A percentile compares a stretch with the other conserved stretches of the same genome.
phyloP scores from a whole-genome alignment of 2,797 vertebrate genomes.

The Cyclura pinguis region DNA sequence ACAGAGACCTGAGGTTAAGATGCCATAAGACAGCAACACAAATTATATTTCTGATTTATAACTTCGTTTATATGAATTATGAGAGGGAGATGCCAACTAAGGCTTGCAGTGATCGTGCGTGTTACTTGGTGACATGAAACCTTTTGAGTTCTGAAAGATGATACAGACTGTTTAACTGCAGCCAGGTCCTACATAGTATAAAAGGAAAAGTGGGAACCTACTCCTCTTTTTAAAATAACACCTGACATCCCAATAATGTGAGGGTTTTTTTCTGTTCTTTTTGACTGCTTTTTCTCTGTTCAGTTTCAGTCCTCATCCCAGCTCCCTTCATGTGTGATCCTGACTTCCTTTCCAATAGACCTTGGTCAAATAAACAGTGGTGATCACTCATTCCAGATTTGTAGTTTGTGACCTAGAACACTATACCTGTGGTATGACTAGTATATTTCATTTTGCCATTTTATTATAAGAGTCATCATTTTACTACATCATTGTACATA shows the following conservation, averaged over 20 bases:
- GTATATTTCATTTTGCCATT: neutral
- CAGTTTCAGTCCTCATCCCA: neutral
- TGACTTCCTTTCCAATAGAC: neutral
- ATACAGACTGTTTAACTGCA: neutral
- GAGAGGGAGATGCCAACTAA: constrained; percentile 15
- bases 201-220: neutral
- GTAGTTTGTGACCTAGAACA: neutral
- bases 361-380: neutral
- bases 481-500: no score
- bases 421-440: neutral
- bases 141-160: neutral
- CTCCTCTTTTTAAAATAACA: neutral
- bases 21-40: constrained; percentile 45
- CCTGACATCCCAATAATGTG: no score
- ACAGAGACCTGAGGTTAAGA: constrained; percentile 41
- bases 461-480: no score
- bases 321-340: neutral
- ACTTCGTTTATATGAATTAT: constrained; percentile 8
- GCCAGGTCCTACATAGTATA: neutral
- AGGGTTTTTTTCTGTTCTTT: no score
- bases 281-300: neutral
- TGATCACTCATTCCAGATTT: neutral
- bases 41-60: constrained; percentile 27
- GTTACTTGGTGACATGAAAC: neutral
- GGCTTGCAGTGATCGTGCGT: neutral